phyloP scores from a whole-genome alignment of 2,797 vertebrate species.

The Paratrypauchen microcephalus region DNA sequence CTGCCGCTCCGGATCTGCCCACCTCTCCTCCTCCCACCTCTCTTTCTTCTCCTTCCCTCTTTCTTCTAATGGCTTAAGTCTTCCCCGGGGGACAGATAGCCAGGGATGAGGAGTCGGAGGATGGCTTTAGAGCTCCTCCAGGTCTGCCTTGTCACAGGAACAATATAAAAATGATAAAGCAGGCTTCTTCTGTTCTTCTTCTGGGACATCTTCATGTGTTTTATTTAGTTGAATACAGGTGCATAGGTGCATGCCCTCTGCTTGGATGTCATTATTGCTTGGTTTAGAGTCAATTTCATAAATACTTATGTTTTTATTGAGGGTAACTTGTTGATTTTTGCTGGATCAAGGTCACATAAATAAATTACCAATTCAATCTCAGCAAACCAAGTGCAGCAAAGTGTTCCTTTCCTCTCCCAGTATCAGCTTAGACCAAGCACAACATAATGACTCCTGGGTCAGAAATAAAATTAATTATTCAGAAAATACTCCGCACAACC shows the following conservation, averaged over 20 bases:
- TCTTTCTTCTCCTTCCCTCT: constrained; percentile 17
- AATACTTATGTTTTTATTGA: not conserved
- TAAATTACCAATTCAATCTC: not conserved
- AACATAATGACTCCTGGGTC: not conserved
- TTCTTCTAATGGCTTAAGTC: constrained; percentile 71
- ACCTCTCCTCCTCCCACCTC: constrained; percentile 18
- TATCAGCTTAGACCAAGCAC: not conserved
- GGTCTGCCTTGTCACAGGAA: constrained; percentile 74
- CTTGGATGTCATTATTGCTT: constrained; percentile 47
- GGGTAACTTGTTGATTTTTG: not conserved
- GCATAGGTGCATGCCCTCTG: constrained; percentile 51
- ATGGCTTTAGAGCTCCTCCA: constrained; percentile 70
- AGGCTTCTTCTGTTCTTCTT: constrained; percentile 24
- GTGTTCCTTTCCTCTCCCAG: not conserved
- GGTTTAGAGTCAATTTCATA: constrained; percentile 30
- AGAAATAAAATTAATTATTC: not conserved
- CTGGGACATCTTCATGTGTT: constrained; percentile 63
- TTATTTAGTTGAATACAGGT: constrained; percentile 65
- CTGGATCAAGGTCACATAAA: not conserved
- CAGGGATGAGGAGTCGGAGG: constrained; percentile 64
- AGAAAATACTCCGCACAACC: too few species aligned
- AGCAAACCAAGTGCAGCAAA: not conserved
- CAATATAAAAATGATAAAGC: constrained; percentile 77
- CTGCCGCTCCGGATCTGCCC: constrained; percentile 44
- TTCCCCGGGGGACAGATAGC: constrained; percentile 66